Evolutionary conservation across 2,113 vertebrate genomes (phyloP).

Genomic region (Gavia stellata): DNA sequence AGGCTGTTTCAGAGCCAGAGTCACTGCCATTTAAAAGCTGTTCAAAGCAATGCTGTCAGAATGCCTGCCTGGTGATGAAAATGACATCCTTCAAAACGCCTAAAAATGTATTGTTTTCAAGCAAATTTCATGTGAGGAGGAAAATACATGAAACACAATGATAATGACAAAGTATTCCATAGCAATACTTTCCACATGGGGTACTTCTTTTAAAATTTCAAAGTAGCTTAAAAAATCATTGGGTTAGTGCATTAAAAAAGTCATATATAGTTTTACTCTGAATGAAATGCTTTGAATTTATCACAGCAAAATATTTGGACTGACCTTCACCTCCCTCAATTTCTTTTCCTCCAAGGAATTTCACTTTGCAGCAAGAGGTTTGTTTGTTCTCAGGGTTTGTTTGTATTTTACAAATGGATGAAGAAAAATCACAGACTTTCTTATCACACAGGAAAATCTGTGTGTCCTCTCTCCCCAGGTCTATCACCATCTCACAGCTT

Average conservation of each 20-base stretch:
- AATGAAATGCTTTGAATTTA: neutral
- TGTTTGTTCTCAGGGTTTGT: neutral
- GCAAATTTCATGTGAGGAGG: neutral
- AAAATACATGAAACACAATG: neutral
- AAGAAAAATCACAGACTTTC: neutral
- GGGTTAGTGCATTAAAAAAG: neutral
- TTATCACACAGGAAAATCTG: neutral
- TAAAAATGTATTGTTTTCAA: neutral
- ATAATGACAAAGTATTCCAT: neutral
- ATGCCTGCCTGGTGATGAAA: neutral
- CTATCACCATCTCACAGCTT: neutral
- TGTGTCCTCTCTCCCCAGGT: neutral
- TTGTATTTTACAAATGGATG: neutral
- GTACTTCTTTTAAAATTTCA: neutral
- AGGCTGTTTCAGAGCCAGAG: neutral
- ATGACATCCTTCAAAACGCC: neutral
- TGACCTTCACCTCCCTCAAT: neutral
- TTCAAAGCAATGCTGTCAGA: neutral
- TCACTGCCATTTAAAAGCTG: neutral
- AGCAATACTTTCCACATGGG: neutral
- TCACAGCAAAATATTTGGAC: neutral
- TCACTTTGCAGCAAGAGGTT: neutral
- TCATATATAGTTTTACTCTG: neutral
- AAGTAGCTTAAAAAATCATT: neutral
- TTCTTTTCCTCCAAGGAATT: neutral